Conservation (phyloP, 1,140 invertebrate species). For the Mycetomoellerius zeteki region DNA sequence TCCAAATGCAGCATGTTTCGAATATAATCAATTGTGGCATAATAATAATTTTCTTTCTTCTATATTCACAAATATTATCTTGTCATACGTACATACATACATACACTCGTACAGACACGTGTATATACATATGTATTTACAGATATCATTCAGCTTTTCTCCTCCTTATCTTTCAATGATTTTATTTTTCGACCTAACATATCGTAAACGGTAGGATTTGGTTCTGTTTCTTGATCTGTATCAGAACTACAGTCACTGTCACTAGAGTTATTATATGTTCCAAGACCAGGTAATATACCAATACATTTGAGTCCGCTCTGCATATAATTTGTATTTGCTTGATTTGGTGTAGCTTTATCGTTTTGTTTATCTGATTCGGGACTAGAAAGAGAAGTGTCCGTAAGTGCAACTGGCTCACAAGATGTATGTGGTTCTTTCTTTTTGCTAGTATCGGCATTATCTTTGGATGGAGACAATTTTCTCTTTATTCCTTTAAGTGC, state of each 20-base stretch:
- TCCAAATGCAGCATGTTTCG: neutral
- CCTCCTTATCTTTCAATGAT: constrained; percentile 78
- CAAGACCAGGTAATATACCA: constrained; percentile 92
- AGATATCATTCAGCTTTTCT: constrained; percentile 76
- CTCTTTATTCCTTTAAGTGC: constrained; percentile 85
- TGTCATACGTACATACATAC: constrained; percentile 1
- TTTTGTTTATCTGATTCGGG: constrained; percentile 26
- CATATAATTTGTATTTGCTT: constrained; percentile 34
- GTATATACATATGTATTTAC: constrained; percentile 2
- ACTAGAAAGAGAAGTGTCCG: constrained; percentile 16
- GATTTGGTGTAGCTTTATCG: constrained; percentile 25
- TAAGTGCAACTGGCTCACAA: constrained; percentile 54
- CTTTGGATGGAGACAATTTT: constrained; percentile 88
- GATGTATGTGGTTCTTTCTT: constrained; percentile 52
- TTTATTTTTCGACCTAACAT: constrained; percentile 88
- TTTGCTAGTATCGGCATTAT: constrained; percentile 74
- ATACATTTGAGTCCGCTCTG: constrained; percentile 89
- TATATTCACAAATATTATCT: constrained; percentile 30
- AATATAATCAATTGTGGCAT: neutral
- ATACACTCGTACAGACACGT: neutral
- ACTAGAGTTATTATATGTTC: constrained; percentile 91
- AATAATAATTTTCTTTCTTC: neutral
- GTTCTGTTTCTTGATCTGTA: constrained; percentile 87
- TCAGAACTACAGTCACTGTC: constrained; percentile 90
- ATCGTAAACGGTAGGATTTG: constrained; percentile 85